phyloP scores from a whole-genome alignment of 2,888 invertebrate genomes.

The Chromoteleia sp. region DNA sequence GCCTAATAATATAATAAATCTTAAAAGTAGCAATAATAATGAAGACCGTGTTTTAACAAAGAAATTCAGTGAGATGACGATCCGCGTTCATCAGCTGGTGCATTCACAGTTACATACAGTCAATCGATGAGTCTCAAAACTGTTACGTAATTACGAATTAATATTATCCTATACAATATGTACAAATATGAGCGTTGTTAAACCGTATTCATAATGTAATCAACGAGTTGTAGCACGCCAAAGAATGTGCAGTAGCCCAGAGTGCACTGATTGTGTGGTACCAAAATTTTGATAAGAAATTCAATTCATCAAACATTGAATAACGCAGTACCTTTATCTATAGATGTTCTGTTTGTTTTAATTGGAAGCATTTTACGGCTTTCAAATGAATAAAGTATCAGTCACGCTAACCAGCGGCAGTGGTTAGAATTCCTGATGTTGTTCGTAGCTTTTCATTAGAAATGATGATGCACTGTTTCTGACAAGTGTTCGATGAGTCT shows the following conservation, averaged over 20 bases:
- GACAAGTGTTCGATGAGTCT: constrained; percentile 6
- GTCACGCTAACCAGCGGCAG: background rate
- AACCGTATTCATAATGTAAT: constrained; percentile 22
- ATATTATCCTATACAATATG: constrained; percentile 62
- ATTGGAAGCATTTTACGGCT: background rate
- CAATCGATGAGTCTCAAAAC: constrained; percentile 57
- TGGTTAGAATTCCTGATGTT: constrained; percentile 1
- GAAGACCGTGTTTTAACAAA: constrained; percentile 38
- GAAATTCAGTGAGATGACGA: constrained; percentile 38
- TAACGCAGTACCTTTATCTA: background rate
- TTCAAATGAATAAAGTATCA: constrained; percentile 8
- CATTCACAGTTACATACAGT: constrained; percentile 60
- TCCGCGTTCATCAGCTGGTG: constrained; percentile 49
- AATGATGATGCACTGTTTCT: background rate
- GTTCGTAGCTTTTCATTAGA: constrained; percentile 3
- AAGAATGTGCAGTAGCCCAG: constrained; percentile 21
- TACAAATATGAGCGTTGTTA: constrained; percentile 51
- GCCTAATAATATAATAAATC: constrained; percentile 23
- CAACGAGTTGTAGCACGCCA: constrained; percentile 32
- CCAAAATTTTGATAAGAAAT: constrained; percentile 26
- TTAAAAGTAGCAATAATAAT: constrained; percentile 37
- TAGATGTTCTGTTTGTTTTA: background rate
- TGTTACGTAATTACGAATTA: constrained; percentile 51
- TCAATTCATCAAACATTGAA: constrained; percentile 2
- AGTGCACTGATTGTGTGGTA: constrained; percentile 4